Evolutionary conservation across 2,888 invertebrate genomes (phyloP), one percentile per base, ranked within the genome.

Genomic region (Drosophila melanocephala): DNA sequence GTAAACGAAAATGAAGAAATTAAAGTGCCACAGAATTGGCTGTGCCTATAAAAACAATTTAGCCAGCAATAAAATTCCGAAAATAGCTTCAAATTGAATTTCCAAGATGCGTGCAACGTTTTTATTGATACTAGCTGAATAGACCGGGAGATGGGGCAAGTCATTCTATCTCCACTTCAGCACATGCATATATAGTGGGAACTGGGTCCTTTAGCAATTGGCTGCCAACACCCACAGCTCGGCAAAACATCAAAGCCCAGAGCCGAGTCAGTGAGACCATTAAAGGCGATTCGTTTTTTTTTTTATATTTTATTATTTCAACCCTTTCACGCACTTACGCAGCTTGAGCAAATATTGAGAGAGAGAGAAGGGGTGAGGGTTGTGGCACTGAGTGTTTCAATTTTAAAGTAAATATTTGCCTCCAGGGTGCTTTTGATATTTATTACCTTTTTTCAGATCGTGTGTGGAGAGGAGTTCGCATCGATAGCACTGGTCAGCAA

Each of bases 351-450:
- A 81, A 80, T 65, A 78, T 76, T 74, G 68, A 19, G 51, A 28
- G 63, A 42, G 16, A 2, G 33, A 37, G 32, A 28, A 5, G 30
- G 39, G 39, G 53, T 12, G n/a, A 7, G 47, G 32, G 55, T 30
- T 37, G 30, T 26, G 51, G 42, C 22, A 28, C 14, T 59, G 77
- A 76, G 79, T 80, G 78, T 84, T 91, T 87, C 84, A 82, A 89
- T 89, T 90, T 90, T 89, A 81, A 84, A 87, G 91, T 84, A 91
- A 91, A 91, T 91, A 91, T 91, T 91, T 92, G 86, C 88, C 92
- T 91, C 92, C 78, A 91, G 92, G 92, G 92, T 91, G 89, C 91
- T 87, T 86, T 91, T 84, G 80, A 89, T 92, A 92, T 92, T 92
- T 92, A 92, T 92, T 91, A 84, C 87, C 82, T 81, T 81, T 83